Evolutionary conservation across 2,113 vertebrate genomes (phyloP), one percentile per base, ranked within the genome.

Genomic region (Cynocephalus volans): DNA sequence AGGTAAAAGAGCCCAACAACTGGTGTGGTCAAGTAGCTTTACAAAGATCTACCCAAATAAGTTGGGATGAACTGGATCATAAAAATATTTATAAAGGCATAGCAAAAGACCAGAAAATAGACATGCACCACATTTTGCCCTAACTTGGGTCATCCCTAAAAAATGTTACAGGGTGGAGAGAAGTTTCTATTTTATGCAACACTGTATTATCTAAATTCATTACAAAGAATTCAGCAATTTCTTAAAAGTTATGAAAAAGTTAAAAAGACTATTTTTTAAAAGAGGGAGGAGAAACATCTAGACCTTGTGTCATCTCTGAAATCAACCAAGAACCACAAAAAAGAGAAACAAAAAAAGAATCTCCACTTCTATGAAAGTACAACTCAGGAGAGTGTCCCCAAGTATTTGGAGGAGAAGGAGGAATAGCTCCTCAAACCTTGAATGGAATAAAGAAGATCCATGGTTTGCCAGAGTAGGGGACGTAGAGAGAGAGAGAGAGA

Each of bases 51-150:
- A 62, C 33, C n/a, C 58, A 95, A 60, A 83, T 36, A 73, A 67
- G 60, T 84, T 67, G n/a, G 15, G 3, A 73, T 52, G 36, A 23
- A 65, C 26, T 80, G 33, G 33, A 62, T 62, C 62, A 26, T 23
- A 76, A 77, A 95, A 76, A 87, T 87, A 90, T 45, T 28, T 58
- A 60, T 52, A 82, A 76, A 77, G 21, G 60, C 81, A 86, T 13
- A 72, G 45, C 69, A 56, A 56, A 89, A 81, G 60, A 64, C 19
- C 60, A 82, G 48, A 93, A 86, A 72, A 83, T 19, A 36, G 17
- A 24, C 19, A 17, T 10, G 14, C 8, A 18, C 12, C 26, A 67
- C 65, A 14, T 72, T 93, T 24, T 76, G 31, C n/a, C 62, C 65
- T 45, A 48, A 76, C 58, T 69, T 75, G 12, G 26, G 24, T n/a